Evolutionary conservation across 1,140 invertebrate species (phyloP), one percentile per base, ranked within the genome.

Genomic region (Drosophila sp.): DNA sequence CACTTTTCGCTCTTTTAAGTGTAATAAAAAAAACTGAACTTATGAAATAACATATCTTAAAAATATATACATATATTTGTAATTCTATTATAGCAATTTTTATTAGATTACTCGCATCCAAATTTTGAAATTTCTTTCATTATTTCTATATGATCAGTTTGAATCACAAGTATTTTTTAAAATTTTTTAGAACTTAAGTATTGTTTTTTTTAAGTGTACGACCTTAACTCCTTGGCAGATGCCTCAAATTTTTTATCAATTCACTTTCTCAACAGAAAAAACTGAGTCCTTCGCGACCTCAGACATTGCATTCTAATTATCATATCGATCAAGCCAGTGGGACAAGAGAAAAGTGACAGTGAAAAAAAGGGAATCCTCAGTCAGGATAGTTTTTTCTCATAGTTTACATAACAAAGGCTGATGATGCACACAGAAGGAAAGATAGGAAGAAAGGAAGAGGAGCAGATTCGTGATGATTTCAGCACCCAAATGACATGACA

Each of bases 341-440:
- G 34, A 67, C 70, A 79, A 58, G 48, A 18, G 51, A 69, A 80
- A 77, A 80, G 57, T 84, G 79, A 87, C 72, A 83, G 79, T 56
- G 40, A 69, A 65, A 32, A 34, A 46, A 18, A 36, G 40, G 40
- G 51, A 61, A 46, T 78, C 41, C 54, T 76, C 54, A 48, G 56
- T 1, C 65, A 36, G 76, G 54, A 64, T 46, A 73, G 57, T 84
- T 83, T 76, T 86, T 90, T 90, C 87, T 83, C 87, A 90, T 90
- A 81, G 87, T 90, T 90, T 84, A 59, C 87, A 90, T 90, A 80
- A 90, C 87, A 90, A 90, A 70, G 73, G 32, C 80, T 89, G 84
- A 89, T 89, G 83, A 89, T 81, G 61, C 79, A 63, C 54, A 51
- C 69, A 41, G 45, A 36, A 51, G 13, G 36, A 36, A 51, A 14